Conservation (phyloP, 2,113 vertebrate genomes). For the Procapra przewalskii region DNA sequence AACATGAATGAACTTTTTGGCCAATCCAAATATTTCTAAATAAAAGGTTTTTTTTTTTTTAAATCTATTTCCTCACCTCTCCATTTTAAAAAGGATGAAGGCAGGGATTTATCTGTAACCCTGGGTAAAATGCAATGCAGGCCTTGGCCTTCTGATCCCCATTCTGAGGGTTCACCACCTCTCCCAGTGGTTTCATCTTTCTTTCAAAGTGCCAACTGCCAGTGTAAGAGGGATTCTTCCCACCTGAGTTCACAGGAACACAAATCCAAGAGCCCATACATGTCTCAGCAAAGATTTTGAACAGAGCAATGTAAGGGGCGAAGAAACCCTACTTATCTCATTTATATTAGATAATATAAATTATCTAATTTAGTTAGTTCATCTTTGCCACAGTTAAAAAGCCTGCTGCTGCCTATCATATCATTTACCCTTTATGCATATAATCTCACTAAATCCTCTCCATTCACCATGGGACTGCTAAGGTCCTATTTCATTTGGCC, state of each 20-base stretch:
- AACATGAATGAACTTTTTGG: background rate
- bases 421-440: background rate
- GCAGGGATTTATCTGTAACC: background rate
- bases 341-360: background rate
- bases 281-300: background rate
- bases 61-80: background rate
- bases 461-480: background rate
- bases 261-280: background rate
- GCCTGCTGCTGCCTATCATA: background rate
- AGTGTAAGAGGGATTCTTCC: background rate
- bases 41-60: background rate
- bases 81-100: constrained; percentile 5
- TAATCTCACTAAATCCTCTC: background rate
- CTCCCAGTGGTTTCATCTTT: background rate
- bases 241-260: background rate
- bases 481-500: background rate
- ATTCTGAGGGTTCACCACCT: background rate
- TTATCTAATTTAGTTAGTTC: background rate
- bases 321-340: background rate
- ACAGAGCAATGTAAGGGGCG: background rate
- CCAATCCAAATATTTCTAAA: background rate
- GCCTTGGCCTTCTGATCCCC: background rate
- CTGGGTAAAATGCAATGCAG: background rate
- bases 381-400: background rate
- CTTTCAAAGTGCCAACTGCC: background rate